Evolutionary conservation across 2,797 vertebrate species (phyloP).

Genomic region (Sebastes aleutianus): DNA sequence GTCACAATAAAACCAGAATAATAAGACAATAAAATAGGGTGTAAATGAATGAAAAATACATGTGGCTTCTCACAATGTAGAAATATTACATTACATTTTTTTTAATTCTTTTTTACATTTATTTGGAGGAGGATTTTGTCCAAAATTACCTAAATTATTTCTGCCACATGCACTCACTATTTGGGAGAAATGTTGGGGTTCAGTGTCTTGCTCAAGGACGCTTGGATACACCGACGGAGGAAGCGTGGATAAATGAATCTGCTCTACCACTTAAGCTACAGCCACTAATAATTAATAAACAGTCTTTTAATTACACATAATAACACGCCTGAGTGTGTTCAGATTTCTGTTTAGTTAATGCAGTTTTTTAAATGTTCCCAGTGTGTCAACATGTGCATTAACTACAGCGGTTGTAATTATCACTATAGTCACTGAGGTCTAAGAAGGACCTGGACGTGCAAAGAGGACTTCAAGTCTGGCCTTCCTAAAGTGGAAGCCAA

Average conservation of each 20-base stretch:
- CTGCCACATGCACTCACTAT: background rate
- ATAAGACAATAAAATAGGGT: background rate
- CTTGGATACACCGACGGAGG: background rate
- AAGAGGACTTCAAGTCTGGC: conserved; percentile 16
- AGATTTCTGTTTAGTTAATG: background rate
- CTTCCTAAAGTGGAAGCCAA: conserved; percentile 45
- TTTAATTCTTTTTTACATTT: background rate
- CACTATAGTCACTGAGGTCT: background rate
- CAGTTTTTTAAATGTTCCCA: background rate
- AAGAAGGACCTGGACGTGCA: background rate
- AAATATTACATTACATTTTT: background rate
- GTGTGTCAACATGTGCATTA: background rate
- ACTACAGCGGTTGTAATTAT: background rate
- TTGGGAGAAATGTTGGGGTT: background rate
- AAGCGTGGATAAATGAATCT: background rate
- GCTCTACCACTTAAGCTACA: background rate
- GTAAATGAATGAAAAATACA: background rate
- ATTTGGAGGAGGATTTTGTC: background rate
- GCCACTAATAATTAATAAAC: background rate
- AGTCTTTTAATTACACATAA: background rate
- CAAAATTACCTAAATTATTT: background rate
- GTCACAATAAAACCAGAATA: background rate
- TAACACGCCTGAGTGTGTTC: background rate
- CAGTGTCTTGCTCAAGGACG: background rate
- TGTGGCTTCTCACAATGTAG: background rate